These are phyloP conservation scores for Entomobrya proxima DNA, from an alignment of 2,888 invertebrate genomes.

Conservation along the genomic window DNA sequence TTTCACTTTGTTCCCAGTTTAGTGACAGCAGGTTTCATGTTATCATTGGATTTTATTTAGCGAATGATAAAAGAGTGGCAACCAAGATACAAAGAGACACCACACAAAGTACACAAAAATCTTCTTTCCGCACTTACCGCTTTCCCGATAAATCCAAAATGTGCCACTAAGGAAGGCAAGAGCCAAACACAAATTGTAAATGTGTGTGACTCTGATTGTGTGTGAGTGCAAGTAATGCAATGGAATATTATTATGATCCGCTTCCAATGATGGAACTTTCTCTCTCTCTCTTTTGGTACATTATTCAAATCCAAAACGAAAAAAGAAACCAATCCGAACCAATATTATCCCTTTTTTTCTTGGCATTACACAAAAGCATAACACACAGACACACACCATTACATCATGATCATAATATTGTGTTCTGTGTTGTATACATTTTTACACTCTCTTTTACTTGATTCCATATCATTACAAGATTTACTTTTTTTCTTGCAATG, in stretches of 20 bases:
- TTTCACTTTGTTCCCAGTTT: background rate
- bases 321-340: slow-evolving; percentile 60
- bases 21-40: too few relatives aligned
- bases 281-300: slow-evolving; percentile 33
- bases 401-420: slow-evolving; percentile 36
- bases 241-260: slow-evolving; percentile 46
- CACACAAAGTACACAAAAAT: background rate
- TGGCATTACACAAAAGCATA: too few relatives aligned
- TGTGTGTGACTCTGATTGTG: slow-evolving; percentile 24
- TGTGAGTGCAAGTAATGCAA: slow-evolving; percentile 21
- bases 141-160: slow-evolving; percentile 15
- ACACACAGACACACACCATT: background rate
- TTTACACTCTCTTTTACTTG: slow-evolving; percentile 34
- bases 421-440: background rate
- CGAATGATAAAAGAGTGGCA: slow-evolving; percentile 14
- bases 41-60: slow-evolving; percentile 39
- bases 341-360: slow-evolving; percentile 54
- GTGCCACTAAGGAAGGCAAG: slow-evolving; percentile 6
- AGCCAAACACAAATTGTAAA: slow-evolving; percentile 60
- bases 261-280: slow-evolving; percentile 57
- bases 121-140: background rate
- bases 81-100: slow-evolving; percentile 7
- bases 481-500: slow-evolving; percentile 9
- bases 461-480: slow-evolving; percentile 60
- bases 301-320: slow-evolving; percentile 60